Conservation (phyloP, 2,888 invertebrate genomes). For the Plemyria rubiginata region DNA sequence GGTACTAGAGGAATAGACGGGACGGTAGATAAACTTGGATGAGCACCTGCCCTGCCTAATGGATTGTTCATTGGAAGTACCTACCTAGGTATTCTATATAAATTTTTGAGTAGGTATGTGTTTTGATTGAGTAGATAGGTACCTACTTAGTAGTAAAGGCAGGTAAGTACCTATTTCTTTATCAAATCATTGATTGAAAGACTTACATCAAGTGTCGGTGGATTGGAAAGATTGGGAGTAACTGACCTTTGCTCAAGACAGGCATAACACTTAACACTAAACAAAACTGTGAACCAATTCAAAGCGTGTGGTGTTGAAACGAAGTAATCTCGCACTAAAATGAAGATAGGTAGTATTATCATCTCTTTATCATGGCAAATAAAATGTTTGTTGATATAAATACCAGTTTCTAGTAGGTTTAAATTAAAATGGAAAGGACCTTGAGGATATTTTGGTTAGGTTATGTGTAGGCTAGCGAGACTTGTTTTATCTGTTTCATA, state of each 20-base stretch:
- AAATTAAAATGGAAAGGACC: not conserved
- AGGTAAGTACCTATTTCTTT: not conserved
- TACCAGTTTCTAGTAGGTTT: no score
- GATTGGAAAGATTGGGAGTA: slow-evolving; percentile 8
- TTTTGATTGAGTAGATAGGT: no score
- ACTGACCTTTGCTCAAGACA: slow-evolving; percentile 53
- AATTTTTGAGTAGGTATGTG: no score
- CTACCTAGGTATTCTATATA: no score
- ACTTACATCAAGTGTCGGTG: not conserved
- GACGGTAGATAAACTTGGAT: no score
- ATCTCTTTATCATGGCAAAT: slow-evolving; percentile 46
- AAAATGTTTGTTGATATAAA: slow-evolving; percentile 33
- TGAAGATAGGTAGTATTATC: slow-evolving; percentile 34
- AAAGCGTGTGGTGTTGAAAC: slow-evolving; percentile 47
- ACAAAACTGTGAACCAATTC: slow-evolving; percentile 13
- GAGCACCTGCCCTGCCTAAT: no score
- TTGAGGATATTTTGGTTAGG: no score
- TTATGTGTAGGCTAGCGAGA: no score
- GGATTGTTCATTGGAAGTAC: no score
- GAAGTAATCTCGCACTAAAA: slow-evolving; percentile 43
- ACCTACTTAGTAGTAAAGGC: no score
- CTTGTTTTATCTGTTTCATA: no score
- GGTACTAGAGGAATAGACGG: no score
- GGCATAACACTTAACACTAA: slow-evolving; percentile 48
- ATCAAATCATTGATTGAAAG: slow-evolving; percentile 1